Base-by-base conservation (phyloP, 2,797 vertebrate species). In the Lateolabrax maculatus region DNA sequence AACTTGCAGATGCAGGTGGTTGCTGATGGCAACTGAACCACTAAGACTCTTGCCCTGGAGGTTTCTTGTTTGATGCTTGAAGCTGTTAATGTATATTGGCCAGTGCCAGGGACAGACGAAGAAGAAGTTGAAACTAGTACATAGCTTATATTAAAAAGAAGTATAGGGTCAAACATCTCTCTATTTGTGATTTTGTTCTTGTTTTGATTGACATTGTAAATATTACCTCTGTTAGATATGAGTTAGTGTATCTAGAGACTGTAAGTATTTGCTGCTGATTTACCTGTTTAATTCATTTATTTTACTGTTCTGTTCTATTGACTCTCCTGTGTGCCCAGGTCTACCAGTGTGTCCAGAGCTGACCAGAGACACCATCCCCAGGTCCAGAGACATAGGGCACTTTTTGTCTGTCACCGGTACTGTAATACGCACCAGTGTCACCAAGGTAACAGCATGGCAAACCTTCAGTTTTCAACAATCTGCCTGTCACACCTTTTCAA, bases 381-480 rank as follows among this genome's bases (percentile, higher is more conserved):
- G 94, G 86, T 96, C 96, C 60, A 96, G 94, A 87, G 98, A 99
- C 25, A 96, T 96, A 9, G 97, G 97, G 2, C 98, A 98, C 91
- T 99, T 98, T 81, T 74, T 99, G 71, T 99, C 97, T 5, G 96
- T 99, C 68, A 98, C 96, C 4, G 98, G 97, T 19, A 99, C 98
- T 2, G 97, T 99, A 62, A 97, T 99, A 86, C 97, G 98, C 9
- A 98, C 97, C 58, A 97, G 97, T 65, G 69, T 94, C 3, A 93
- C 96, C 84, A 99, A 99, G 90, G 94, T 93, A 90, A 84, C 36
- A 19, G 23, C 41, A 25, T 37, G 1, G 9, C 27, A 44, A n/a
- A 34, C 34, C 3, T 29, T 51, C 48, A 51, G 4, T 23, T 36
- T 66, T 25, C 9, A 19, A 5, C 18, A 41, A 46, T 15, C 13